Evolutionary conservation across 2,888 invertebrate species (phyloP).

Genomic region (Plebejus argus): DNA sequence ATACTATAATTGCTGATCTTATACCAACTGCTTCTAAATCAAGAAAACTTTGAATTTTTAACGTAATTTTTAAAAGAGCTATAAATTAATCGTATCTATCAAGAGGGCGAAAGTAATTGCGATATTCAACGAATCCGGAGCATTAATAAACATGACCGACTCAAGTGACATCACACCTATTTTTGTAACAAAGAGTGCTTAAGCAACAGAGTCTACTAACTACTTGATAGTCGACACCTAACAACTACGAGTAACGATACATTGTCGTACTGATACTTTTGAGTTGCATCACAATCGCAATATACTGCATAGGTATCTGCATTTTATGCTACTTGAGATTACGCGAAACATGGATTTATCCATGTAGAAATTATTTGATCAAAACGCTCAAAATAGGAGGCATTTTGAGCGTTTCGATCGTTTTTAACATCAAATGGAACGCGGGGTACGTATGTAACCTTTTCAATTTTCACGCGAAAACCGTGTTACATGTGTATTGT

Average conservation of each 20-base stretch:
- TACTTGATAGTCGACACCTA: conserved; percentile 17
- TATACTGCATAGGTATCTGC: neutral
- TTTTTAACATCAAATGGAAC: no score
- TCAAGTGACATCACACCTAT: conserved; percentile 52
- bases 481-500: no score
- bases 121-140: conserved; percentile 38
- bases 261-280: neutral
- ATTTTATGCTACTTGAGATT: neutral
- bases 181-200: conserved; percentile 34
- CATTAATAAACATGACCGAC: conserved; percentile 50
- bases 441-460: no score
- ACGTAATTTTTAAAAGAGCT: neutral
- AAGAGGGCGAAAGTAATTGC: conserved; percentile 29
- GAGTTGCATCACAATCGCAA: neutral
- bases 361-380: neutral
- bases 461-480: no score
- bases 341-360: neutral
- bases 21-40: neutral
- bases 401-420: no score
- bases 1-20: no score
- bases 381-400: no score
- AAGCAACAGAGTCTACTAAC: conserved; percentile 16
- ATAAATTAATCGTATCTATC: conserved; percentile 19
- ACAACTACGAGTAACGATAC: neutral
- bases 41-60: neutral